Base-by-base conservation (phyloP, 2,888 invertebrate genomes). In the Nesidiocoris tenuis region DNA sequence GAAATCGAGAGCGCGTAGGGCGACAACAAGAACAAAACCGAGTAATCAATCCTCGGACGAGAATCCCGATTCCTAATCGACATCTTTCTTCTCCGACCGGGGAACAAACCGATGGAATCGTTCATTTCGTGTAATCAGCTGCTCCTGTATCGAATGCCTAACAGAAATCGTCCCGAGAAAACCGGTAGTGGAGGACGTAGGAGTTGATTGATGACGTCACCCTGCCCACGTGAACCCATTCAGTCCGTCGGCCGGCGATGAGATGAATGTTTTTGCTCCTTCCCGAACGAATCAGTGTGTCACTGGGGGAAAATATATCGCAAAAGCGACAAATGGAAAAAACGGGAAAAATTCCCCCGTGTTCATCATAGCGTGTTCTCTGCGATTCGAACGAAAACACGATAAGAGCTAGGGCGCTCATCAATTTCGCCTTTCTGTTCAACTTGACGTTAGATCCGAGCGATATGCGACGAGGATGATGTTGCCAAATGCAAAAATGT, bases 251-350 rank as follows among this genome's bases (percentile, higher is more conserved):
- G 22, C 24, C 16, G 1, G 64, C 24, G 64, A 21, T n/a, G 63
- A 21, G 63, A 63, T 3, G 22, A 63, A 39, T 39, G 39, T 39
- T 39, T 39, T 39, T 39, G 39, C 39, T 39, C 39, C 39, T 39
- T 39, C 39, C 39, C 39, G 39, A 39, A 23, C 16, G 63, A 63
- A 63, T 63, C 63, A 63, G 63, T 63, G 63, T 63, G 24, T 24
- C 64, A 64, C 21, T 64, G 64, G 64, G 64, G 17, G 22, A 24
- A 24, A 64, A 63, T 63, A 39, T 39, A 39, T 39, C 39, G 39
- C 39, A 12, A 39, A 39, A n/a, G n/a, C n/a, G n/a, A n/a, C 39
- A 12, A 39, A 39, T 39, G 39, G n/a, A 39, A 39, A 39, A 39
- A 39, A 3, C 12, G 12, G 3, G 39, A 39, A 39, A 39, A 39